Percentiles rank a stretch among this genome's conserved stretches.
These are phyloP conservation scores for Sebastes elongatus DNA, from an alignment of 2,797 vertebrate species.

Conservation along the genomic window DNA sequence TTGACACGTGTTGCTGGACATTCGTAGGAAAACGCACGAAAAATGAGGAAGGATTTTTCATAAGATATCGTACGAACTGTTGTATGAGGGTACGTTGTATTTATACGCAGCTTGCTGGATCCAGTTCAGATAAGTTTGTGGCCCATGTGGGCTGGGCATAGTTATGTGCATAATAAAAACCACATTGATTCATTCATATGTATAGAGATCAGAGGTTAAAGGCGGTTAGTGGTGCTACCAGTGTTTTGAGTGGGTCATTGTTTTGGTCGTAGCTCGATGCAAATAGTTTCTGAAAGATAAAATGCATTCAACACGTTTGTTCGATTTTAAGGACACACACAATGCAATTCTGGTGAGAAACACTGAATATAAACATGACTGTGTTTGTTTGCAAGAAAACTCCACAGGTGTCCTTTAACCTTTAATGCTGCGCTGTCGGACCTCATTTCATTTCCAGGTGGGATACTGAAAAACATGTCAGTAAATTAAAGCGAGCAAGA, in stretches of 20 bases:
- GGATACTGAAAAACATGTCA: background rate
- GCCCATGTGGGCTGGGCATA: too few species aligned
- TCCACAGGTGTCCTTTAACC: background rate
- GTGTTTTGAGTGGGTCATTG: background rate
- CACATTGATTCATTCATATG: background rate
- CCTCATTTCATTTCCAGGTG: background rate
- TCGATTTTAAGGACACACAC: too few species aligned
- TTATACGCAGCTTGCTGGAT: too few species aligned
- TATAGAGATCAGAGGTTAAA: background rate
- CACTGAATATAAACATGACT: background rate
- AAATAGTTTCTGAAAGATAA: background rate
- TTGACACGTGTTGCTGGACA: too few species aligned
- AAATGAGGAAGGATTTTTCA: too few species aligned
- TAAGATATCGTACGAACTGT: too few species aligned
- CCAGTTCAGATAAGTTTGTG: too few species aligned
- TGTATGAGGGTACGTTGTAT: too few species aligned
- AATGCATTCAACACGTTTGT: background rate
- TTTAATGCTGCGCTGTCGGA: background rate
- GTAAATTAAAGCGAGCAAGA: background rate
- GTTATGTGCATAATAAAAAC: background rate
- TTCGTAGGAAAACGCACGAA: too few species aligned
- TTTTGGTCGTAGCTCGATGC: background rate
- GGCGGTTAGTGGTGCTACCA: background rate
- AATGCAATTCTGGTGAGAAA: background rate
- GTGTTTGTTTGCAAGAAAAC: background rate